Evolutionary conservation across 1,140 invertebrate species (phyloP).

Genomic region (Trialeurodes vaporariorum): DNA sequence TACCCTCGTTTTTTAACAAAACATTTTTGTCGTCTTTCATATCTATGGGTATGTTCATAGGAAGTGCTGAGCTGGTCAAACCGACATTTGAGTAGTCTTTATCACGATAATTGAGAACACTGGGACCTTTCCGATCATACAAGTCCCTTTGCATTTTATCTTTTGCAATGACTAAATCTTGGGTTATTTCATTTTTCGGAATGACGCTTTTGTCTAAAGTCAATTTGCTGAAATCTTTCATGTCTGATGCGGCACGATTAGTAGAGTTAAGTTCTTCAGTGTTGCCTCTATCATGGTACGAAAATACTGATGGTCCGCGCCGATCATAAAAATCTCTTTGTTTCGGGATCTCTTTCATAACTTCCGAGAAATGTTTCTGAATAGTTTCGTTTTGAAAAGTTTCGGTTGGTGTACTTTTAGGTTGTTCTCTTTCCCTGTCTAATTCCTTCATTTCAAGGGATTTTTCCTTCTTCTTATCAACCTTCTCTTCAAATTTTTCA

Average conservation of each 20-base stretch:
- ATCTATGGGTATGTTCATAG: not conserved
- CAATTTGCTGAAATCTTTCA: not conserved
- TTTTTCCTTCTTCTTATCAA: not conserved
- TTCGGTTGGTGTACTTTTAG: not conserved
- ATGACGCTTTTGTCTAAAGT: not conserved
- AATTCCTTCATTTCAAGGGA: not conserved
- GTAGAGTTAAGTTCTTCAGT: not conserved
- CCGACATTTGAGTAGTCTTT: not conserved
- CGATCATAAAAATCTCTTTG: not conserved
- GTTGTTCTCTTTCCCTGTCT: not conserved
- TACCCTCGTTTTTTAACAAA: not conserved
- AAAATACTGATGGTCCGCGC: not conserved
- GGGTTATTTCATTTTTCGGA: not conserved
- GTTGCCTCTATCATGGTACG: not conserved
- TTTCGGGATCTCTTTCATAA: not conserved
- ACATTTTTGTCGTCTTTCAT: not conserved
- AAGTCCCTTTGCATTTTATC: not conserved
- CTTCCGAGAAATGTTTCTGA: not conserved
- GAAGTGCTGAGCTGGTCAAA: not conserved
- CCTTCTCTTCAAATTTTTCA: not conserved
- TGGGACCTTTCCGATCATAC: not conserved
- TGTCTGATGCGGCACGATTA: not conserved
- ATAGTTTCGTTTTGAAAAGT: no score
- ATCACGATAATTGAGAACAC: not conserved
- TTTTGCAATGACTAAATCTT: not conserved